phyloP scores from a whole-genome alignment of 2,113 vertebrate genomes.

The Tachycineta bicolor region DNA sequence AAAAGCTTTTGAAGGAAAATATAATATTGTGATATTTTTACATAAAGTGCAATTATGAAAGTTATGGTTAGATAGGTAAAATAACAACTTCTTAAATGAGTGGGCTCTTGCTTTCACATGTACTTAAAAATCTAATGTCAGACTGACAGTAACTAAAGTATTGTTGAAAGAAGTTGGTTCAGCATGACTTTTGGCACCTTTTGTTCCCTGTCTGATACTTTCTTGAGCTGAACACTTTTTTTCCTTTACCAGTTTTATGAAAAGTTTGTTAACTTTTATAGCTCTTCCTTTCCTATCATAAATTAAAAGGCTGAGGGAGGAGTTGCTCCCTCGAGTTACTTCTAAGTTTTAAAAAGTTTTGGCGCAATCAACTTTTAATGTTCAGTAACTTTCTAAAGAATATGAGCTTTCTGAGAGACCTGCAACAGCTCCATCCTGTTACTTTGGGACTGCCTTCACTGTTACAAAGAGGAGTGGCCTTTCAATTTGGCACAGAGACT shows the following conservation, averaged over 20 bases:
- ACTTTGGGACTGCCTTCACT: not conserved
- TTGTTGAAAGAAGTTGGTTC: not conserved
- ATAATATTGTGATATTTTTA: not conserved
- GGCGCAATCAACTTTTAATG: not conserved
- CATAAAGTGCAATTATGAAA: not conserved
- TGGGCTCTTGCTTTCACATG: not conserved
- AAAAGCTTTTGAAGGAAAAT: not conserved
- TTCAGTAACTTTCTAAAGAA: constrained; percentile 42
- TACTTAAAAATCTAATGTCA: not conserved
- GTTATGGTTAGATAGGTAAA: not conserved
- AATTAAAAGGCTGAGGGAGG: constrained; percentile 59
- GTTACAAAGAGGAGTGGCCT: constrained; percentile 37
- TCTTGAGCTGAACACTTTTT: not conserved
- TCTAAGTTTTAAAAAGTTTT: constrained; percentile 24
- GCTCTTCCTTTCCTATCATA: constrained; percentile 35
- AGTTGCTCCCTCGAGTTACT: not conserved
- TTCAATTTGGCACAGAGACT: constrained; percentile 20
- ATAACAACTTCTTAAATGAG: not conserved
- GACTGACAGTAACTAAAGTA: not conserved
- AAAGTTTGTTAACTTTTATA: constrained; percentile 44
- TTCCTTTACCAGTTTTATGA: constrained; percentile 2
- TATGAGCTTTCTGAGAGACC: not conserved
- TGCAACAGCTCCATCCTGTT: constrained; percentile 24
- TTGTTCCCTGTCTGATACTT: not conserved
- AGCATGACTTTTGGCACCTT: constrained; percentile 25